Evolutionary conservation across 23 tunicate genomes (phyloP), one percentile per base, ranked within the genome.

Genomic region (Trididemnum nubilum): DNA sequence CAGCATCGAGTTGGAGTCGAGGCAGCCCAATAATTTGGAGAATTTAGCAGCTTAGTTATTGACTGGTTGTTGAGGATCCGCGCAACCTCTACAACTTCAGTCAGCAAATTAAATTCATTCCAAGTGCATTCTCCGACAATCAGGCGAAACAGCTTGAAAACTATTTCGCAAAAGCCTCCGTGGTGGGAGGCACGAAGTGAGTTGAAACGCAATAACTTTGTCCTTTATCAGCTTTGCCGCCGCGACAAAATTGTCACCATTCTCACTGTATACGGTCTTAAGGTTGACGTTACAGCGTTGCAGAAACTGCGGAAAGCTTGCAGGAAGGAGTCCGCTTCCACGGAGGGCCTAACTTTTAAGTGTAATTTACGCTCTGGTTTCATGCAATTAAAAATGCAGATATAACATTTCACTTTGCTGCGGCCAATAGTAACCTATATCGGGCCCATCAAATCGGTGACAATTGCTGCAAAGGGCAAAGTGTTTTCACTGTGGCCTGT

Each of bases 141-240:
- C 15, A 18, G 18, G 18, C 29, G 3, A 61, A 61, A 5, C 29
- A 61, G 4, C 26, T n/a, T 15, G 26, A 22, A 61, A 61, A 61
- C 18, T 61, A 61, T 22, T 61, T 21, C 67, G n/a, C 4, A 61
- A 61, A 61, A 61, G 18, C 26, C 67, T 3, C 67, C 67, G 4
- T 22, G 67, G 67, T 61, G 67, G 5, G 67, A 61, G 28, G 28
- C 67, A 12, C 67, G 67, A 21, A 24, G 67, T 22, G 67, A n/a
- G 67, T 61, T 61, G 18, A 49, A 49, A 18, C 18, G 12, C 57
- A 49, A 49, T n/a, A n/a, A n/a, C n/a, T 18, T 49, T 49, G 57
- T 9, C 57, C 57, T 49, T 49, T 49, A 9, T 18, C 57, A 12
- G 57, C 57, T 9, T 49, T 49, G 12, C 57, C 12, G 57, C 18